phyloP scores from a whole-genome alignment of 2,888 invertebrate species.

The Drosophila nigricruria region DNA sequence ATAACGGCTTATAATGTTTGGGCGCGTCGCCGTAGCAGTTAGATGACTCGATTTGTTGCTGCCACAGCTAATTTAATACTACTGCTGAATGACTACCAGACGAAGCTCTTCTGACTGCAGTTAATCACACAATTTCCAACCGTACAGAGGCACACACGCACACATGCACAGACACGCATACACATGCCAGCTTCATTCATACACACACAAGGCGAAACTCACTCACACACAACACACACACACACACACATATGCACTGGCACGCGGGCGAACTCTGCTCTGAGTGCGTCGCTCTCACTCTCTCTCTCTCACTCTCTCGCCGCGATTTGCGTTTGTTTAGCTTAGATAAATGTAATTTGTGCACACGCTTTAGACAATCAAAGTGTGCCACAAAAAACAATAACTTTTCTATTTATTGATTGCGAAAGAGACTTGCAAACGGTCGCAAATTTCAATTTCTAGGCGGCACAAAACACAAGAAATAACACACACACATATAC shows the following conservation, averaged over 20 bases:
- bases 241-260: slow-evolving; percentile 30
- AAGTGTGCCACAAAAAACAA: slow-evolving; percentile 5
- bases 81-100: slow-evolving; percentile 48
- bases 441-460: slow-evolving; percentile 44
- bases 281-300: slow-evolving; percentile 28
- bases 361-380: slow-evolving; percentile 5
- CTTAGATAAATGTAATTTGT: background rate
- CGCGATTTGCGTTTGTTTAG: slow-evolving; percentile 23
- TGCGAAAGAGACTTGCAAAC: slow-evolving; percentile 16
- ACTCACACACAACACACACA: too few relatives aligned
- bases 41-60: slow-evolving; percentile 22
- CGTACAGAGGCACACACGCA: slow-evolving; percentile 43
- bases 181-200: slow-evolving; percentile 25
- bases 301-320: slow-evolving; percentile 31
- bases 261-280: slow-evolving; percentile 60
- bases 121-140: slow-evolving; percentile 70
- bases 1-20: slow-evolving; percentile 25
- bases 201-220: slow-evolving; percentile 33
- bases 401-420: slow-evolving; percentile 12
- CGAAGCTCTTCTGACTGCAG: slow-evolving; percentile 45
- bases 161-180: slow-evolving; percentile 27
- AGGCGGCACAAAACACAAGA: slow-evolving; percentile 62
- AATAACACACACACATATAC: slow-evolving; percentile 40
- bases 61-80: slow-evolving; percentile 57
- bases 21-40: slow-evolving; percentile 29